Evolutionary conservation across 2,113 vertebrate species (phyloP), one percentile per base, ranked within the genome.

Genomic region (Psammodynastes pulverulentus): DNA sequence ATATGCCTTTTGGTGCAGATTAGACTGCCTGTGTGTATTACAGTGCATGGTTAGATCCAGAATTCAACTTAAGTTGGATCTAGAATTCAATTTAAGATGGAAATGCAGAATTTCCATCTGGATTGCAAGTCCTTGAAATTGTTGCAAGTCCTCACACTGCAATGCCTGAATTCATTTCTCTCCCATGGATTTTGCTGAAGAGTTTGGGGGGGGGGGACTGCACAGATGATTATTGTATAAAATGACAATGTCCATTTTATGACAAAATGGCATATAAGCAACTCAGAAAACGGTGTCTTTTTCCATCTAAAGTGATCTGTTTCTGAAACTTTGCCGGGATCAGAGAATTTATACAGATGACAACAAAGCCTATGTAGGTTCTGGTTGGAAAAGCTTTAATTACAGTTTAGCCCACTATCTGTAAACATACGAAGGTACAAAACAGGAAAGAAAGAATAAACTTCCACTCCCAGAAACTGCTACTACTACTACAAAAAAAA

Each of bases 391-490:
- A 21, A 39, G 29, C 86, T 43, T 90, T 87, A 87, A 87, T 46
- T 29, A 49, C 23, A 91, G 56, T 58, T 67, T 87, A 87, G 48
- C n/a, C 24, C 43, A 6, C 46, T 52, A 48, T 46, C 85, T 45
- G 15, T 91, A 87, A 87, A 91, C 85, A 91, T n/a, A 58, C 48
- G 87, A 24, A 46, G 48, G 92, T 10, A 4, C 88, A 90, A 51
- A 86, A 52, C 88, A 90, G 88, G 92, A 87, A 92, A 90, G 90
- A 95, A 51, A 88, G 58, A 94, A 87, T 88, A 19, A 89, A 89
- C 93, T 95, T 96, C 54, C 34, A 91, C 91, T 95, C 67, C 72
- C 23, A 91, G 84, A 48, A 21, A 62, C 84, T 87, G 46, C 53
- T 86, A 49, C 58, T 4, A 48, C 34, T 62, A 9, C 45, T 46